Base-by-base conservation (phyloP, 1,140 invertebrate species). In the Drosophila leontia region DNA sequence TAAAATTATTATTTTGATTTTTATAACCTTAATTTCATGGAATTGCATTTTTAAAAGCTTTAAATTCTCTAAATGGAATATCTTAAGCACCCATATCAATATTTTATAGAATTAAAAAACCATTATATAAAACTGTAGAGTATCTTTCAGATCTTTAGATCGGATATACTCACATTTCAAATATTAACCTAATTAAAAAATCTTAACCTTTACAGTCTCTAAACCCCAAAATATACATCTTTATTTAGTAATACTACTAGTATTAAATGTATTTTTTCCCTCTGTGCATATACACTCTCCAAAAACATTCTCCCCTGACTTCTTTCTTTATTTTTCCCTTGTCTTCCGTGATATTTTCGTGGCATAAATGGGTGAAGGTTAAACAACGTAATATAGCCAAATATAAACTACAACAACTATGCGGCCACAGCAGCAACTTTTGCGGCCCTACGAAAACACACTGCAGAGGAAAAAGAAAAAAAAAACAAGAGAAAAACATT, bases 361-460 rank as follows among this genome's bases (percentile, higher is more conserved):
- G 53, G 44, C 74, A 15, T 56, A 88, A 83, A 85, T 90, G 56
- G 85, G 85, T 90, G 78, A 91, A 90, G 86, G 85, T 85, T 90
- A 76, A 55, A 42, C 80, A 56, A 84, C 84, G 80, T 84, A 81
- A 90, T 83, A 83, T 78, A 65, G 63, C 70, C 84, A 82, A 87
- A 82, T 79, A 86, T 56, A 83, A 78, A 72, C 48, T 67, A 69
- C 42, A 60, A 68, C 64, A 78, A 65, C 62, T 77, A 71, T 50
- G 48, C 65, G 76, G 51, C 60, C 60, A 61, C 44, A 68, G 55
- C 63, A 72, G 48, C 68, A 71, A 48, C 71, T 71, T 57, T 48
- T 56, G 19, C 60, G 74, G 72, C 59, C 62, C 70, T 72, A 68
- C 42, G 41, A 56, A 63, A 47, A 59, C 35, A 42, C 50, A 58